A percentile compares a stretch with the other conserved stretches of the same genome.
Conservation (phyloP, 2,888 invertebrate species). For the Philereme transversata region DNA sequence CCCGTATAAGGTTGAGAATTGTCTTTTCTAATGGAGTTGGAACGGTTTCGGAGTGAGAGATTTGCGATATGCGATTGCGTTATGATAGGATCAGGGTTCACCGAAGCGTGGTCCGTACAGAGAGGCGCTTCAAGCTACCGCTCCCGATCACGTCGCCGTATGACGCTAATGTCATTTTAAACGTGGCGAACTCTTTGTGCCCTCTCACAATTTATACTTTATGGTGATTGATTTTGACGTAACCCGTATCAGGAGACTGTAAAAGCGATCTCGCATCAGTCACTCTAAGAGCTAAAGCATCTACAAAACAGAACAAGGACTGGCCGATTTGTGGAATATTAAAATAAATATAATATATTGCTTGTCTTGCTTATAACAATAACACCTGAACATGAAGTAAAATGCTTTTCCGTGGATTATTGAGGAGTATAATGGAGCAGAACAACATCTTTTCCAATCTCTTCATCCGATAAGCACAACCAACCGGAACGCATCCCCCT, state of each 20-base stretch:
- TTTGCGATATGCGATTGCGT: slow-evolving; percentile 76
- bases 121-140: slow-evolving; percentile 55
- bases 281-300: slow-evolving; percentile 18
- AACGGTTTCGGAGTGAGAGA: slow-evolving; percentile 52
- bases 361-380: slow-evolving; percentile 6
- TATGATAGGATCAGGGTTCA: slow-evolving; percentile 82
- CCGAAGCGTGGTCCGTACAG: slow-evolving; percentile 65
- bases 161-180: slow-evolving; percentile 72
- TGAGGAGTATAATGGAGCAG: slow-evolving; percentile 75
- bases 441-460: slow-evolving; percentile 71
- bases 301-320: neutral
- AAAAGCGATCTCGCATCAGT: slow-evolving; percentile 29
- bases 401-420: slow-evolving; percentile 59
- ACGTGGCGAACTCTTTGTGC: slow-evolving; percentile 58
- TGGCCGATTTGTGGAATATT: neutral
- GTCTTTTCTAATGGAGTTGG: slow-evolving; percentile 31
- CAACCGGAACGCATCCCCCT: slow-evolving; percentile 76
- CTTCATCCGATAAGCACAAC: slow-evolving; percentile 76
- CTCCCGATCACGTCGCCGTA: slow-evolving; percentile 61
- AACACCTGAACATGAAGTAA: slow-evolving; percentile 19
- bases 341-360: neutral
- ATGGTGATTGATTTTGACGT: slow-evolving; percentile 47
- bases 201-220: slow-evolving; percentile 46
- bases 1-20: slow-evolving; percentile 52
- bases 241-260: slow-evolving; percentile 35